Conservation (phyloP, 2,797 vertebrate genomes). For the Fistularia tabacaria region DNA sequence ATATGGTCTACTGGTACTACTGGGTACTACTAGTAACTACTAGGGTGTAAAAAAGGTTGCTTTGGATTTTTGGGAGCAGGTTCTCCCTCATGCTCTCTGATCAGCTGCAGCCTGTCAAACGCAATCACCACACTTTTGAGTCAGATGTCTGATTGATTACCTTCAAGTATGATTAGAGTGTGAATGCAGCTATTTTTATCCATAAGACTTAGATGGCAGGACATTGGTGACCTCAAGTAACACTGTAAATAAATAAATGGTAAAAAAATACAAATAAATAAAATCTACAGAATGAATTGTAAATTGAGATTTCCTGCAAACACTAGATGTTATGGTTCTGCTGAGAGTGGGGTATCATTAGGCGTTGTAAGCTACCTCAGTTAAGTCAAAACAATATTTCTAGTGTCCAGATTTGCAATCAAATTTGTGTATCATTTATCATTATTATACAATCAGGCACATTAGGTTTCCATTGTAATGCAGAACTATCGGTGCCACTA, state of each 20-base stretch:
- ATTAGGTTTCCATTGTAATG: too few species aligned
- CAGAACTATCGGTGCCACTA: too few species aligned
- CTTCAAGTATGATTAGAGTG: conserved; percentile 58
- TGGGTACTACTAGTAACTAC: too few species aligned
- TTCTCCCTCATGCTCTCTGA: conserved; percentile 62
- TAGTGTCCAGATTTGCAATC: too few species aligned
- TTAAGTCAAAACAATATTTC: too few species aligned
- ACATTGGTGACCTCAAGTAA: conserved; percentile 22
- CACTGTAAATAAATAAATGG: neutral
- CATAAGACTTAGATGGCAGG: conserved; percentile 9
- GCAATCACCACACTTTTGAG: conserved; percentile 52
- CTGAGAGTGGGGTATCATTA: too few species aligned
- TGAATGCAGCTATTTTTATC: conserved; percentile 52
- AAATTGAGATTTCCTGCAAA: too few species aligned
- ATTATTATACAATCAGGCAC: too few species aligned
- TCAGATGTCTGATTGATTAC: conserved; percentile 66
- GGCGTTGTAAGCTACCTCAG: too few species aligned
- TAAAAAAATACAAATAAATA: neutral
- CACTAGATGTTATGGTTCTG: too few species aligned
- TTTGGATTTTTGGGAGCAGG: conserved; percentile 56
- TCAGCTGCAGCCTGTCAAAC: conserved; percentile 56
- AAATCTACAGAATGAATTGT: neutral
- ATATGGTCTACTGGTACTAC: too few species aligned
- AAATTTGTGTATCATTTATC: too few species aligned
- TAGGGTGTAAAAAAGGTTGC: neutral